These are phyloP conservation scores for Drosophila takahashii DNA, from an alignment of 1,140 invertebrate species.

Conservation along the genomic window DNA sequence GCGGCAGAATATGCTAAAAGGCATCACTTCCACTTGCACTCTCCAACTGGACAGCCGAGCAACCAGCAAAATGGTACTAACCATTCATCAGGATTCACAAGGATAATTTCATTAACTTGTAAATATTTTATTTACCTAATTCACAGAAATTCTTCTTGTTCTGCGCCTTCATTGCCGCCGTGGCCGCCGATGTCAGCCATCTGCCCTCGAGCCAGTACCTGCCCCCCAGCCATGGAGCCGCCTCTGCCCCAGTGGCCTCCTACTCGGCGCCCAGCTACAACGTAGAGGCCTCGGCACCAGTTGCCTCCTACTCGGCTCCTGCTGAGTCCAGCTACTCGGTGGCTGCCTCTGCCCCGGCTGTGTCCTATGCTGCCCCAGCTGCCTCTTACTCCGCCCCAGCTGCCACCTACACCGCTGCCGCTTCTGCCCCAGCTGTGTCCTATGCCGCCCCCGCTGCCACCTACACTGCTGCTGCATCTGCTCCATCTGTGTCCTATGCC, in stretches of 20 bases:
- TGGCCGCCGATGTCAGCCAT: conserved; percentile 75
- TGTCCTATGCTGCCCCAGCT: conserved; percentile 41
- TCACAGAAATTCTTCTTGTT: conserved; percentile 75
- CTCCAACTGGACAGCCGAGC: conserved; percentile 72
- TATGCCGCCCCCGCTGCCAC: conserved; percentile 39
- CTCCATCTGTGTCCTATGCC: conserved; percentile 36
- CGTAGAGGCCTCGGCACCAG: conserved; percentile 54
- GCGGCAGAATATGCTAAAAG: conserved; percentile 42
- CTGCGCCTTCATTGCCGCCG: conserved; percentile 72
- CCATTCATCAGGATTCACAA: conserved; percentile 27
- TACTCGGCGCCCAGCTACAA: conserved; percentile 54
- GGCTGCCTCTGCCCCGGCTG: conserved; percentile 58
- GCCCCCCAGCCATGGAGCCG: conserved; percentile 51
- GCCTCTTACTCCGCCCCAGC: conserved; percentile 33
- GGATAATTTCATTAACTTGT: conserved; percentile 16
- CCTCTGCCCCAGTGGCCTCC: conserved; percentile 52
- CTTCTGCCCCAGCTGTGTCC: conserved; percentile 34
- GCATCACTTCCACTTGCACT: conserved; percentile 79
- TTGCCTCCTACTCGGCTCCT: conserved; percentile 42
- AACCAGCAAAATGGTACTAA: conserved; percentile 73
- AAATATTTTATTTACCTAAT: not conserved
- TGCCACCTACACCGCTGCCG: conserved; percentile 53
- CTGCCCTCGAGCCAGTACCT: conserved; percentile 74
- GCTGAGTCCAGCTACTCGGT: conserved; percentile 47
- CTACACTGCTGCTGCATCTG: conserved; percentile 29